Evolutionary conservation across 2,888 invertebrate genomes (phyloP), one percentile per base, ranked within the genome.

Genomic region (Conchocele bisecta): DNA sequence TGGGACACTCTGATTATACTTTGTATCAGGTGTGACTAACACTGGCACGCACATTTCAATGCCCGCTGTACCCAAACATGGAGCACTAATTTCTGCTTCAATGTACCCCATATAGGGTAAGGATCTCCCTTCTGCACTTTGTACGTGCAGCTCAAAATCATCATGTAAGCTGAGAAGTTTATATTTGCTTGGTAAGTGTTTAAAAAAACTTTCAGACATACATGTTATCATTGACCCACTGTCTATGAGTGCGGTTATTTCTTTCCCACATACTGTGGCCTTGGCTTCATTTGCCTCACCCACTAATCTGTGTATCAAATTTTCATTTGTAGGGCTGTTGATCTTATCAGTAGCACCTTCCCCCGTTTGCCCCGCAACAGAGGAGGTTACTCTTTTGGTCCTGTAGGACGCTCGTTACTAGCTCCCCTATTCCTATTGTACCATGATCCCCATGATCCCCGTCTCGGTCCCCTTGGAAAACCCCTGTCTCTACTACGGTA

Each of bases 301-400:
- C n/a, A n/a, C n/a, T n/a, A n/a, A n/a, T n/a, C n/a, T n/a, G n/a
- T n/a, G n/a, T n/a, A n/a, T n/a, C n/a, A n/a, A n/a, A n/a, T n/a
- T n/a, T n/a, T 4, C 46, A 46, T 15, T 46, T 46, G 46, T 24
- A 28, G 29, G 4, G 22, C 24, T 33, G n/a, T 29, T 5, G 17
- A 15, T 29, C 4, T 53, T 54, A 11, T 17, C 5, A 20, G 7
- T 6, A 20, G n/a, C 2, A 3, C 13, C 54, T 37, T 54, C 54
- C 39, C n/a, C 54, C 11, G 37, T 53, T 29, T 53, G 53, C 35
- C 53, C 53, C 26, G 33, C 53, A 13, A 53, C 35, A 33, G 53
- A 53, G 33, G 53, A 53, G 31, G 29, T 11, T 53, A 53, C 35
- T 53, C 13, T 26, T 53, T 53, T 53, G 15, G 17, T 33, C 20